phyloP scores from a whole-genome alignment of 1,140 invertebrate genomes.

The Brachionus manjavacas region DNA sequence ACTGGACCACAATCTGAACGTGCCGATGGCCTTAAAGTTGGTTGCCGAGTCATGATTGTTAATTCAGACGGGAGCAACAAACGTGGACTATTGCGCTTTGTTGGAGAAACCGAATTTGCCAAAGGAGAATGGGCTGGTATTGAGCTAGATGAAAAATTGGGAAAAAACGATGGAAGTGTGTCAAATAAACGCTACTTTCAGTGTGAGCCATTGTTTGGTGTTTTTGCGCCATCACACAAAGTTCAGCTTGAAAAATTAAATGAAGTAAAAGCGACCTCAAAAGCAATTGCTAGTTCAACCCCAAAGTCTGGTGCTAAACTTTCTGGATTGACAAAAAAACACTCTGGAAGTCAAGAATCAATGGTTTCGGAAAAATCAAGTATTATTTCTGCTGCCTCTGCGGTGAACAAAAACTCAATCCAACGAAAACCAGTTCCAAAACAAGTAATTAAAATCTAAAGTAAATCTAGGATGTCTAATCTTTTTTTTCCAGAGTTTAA shows the following conservation, averaged over 20 bases:
- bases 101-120: conserved; percentile 81
- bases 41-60: conserved; percentile 7
- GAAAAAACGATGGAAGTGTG: conserved; percentile 92
- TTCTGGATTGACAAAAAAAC: neutral
- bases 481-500: too few species aligned
- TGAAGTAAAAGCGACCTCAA: neutral
- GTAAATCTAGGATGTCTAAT: too few species aligned
- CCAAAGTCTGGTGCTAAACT: neutral
- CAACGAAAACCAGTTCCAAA: neutral
- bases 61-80: conserved; percentile 63
- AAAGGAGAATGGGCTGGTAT: conserved; percentile 87
- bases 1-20: neutral
- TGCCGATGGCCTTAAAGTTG: neutral
- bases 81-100: conserved; percentile 74
- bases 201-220: conserved; percentile 78
- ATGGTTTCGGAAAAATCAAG: conserved; percentile 12
- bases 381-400: neutral
- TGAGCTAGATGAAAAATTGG: conserved; percentile 82
- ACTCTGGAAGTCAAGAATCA: conserved; percentile 12
- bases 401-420: neutral
- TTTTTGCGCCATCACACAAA: conserved; percentile 77
- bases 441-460: neutral
- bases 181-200: conserved; percentile 85
- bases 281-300: neutral
- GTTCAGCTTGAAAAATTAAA: neutral